These are phyloP conservation scores for Odontomachus brunneus DNA, from an alignment of 1,140 invertebrate genomes.

Conservation along the genomic window DNA sequence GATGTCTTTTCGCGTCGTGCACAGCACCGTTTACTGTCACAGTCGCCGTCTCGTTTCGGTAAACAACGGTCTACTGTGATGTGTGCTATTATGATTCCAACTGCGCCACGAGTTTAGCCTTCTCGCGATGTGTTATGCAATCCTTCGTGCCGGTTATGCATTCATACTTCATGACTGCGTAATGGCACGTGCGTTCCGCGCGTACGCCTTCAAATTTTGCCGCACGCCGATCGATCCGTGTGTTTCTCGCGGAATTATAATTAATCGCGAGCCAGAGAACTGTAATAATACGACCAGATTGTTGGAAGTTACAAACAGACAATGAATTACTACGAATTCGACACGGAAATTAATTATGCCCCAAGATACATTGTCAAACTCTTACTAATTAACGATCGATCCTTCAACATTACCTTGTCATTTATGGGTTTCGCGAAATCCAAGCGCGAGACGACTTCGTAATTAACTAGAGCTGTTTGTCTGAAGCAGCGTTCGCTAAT, in stretches of 20 bases:
- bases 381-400: not conserved
- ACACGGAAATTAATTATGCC: not conserved
- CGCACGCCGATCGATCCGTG: not conserved
- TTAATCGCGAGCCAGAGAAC: not conserved
- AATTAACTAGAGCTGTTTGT: not conserved
- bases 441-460: too few species aligned
- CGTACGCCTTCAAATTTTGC: not conserved
- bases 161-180: not conserved
- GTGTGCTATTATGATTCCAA: conserved; percentile 17
- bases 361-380: too few species aligned
- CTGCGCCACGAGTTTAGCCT: not conserved
- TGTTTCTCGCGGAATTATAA: conserved; percentile 2
- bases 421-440: not conserved
- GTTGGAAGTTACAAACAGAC: not conserved
- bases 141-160: not conserved
- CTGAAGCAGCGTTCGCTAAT: not conserved
- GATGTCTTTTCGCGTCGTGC: conserved; percentile 4
- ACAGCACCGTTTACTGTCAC: not conserved
- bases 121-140: conserved; percentile 21
- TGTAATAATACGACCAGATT: not conserved
- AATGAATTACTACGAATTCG: not conserved
- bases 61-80: conserved; percentile 7
- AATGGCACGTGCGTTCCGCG: not conserved
- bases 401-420: not conserved
- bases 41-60: conserved; percentile 6